Evolutionary conservation across 53 echinoderm and acorn worm genomes (phyloP).

Genomic region (Paelopatides confundens): DNA sequence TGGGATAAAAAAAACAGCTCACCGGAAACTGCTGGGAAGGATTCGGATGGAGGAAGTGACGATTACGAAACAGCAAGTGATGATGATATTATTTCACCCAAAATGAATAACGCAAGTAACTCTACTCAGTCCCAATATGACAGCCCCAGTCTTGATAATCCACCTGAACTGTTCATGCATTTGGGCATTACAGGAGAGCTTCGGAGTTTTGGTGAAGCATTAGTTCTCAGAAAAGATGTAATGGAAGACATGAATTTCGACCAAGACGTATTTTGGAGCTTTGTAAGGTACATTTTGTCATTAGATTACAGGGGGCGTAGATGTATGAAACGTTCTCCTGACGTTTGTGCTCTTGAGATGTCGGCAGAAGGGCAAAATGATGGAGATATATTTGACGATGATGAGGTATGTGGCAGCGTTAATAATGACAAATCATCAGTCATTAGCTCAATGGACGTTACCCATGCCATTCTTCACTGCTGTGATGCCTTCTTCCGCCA

Average conservation of each 20-base stretch:
- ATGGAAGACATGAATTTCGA: too few species aligned
- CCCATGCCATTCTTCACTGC: background rate
- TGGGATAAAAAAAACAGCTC: background rate
- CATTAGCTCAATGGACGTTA: constrained; percentile 7
- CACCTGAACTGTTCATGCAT: too few species aligned
- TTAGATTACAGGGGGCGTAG: background rate
- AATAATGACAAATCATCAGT: background rate
- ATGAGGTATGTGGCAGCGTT: background rate
- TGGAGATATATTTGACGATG: background rate
- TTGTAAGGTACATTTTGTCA: background rate
- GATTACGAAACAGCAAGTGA: background rate
- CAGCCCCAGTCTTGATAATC: too few species aligned
- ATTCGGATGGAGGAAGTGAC: background rate
- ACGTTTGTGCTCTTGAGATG: background rate
- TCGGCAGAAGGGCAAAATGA: background rate
- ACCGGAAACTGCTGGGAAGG: background rate
- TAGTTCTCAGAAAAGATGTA: too few species aligned
- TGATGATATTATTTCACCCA: too few species aligned
- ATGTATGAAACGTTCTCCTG: background rate
- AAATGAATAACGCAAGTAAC: too few species aligned
- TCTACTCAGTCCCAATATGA: too few species aligned
- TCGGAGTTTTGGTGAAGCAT: too few species aligned
- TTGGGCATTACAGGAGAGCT: too few species aligned
- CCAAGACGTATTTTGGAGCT: too few species aligned
- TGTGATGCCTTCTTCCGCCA: too few species aligned